Percentiles rank a stretch among this genome's conserved stretches.
These are phyloP conservation scores for Thera britannica DNA, from an alignment of 2,888 invertebrate genomes.

Conservation along the genomic window DNA sequence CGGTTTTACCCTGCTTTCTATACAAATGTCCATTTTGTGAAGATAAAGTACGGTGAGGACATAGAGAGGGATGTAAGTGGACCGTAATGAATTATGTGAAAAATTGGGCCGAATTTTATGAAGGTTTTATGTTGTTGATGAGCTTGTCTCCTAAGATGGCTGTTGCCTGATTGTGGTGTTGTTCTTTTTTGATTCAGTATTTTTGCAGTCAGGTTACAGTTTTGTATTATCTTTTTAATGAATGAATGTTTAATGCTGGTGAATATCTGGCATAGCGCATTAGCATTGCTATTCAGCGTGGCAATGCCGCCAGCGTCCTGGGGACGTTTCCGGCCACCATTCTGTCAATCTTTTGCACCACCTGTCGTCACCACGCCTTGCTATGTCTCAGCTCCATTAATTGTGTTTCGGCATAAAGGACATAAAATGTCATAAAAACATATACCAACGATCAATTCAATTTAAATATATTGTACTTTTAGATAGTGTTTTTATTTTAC, in stretches of 20 bases:
- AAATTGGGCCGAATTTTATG: constrained; percentile 37
- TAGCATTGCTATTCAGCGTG: too few species aligned
- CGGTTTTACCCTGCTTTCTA: constrained; percentile 23
- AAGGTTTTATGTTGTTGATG: constrained; percentile 27
- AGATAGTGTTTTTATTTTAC: constrained; percentile 5
- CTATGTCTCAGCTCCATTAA: too few species aligned
- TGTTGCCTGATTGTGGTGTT: constrained; percentile 17
- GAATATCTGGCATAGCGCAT: too few species aligned
- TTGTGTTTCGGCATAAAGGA: too few species aligned
- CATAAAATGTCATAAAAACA: too few species aligned
- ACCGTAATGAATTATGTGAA: constrained; percentile 43
- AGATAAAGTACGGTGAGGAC: constrained; percentile 51
- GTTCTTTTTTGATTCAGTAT: neutral
- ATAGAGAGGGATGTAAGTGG: constrained; percentile 36
- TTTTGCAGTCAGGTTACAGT: neutral
- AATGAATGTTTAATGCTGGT: too few species aligned
- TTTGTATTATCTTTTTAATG: too few species aligned
- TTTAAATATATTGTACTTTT: neutral
- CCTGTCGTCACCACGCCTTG: too few species aligned
- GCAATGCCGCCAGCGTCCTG: too few species aligned
- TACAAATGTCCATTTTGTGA: constrained; percentile 20
- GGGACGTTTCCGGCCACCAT: too few species aligned
- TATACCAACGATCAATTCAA: too few species aligned
- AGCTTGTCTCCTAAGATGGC: constrained; percentile 22
- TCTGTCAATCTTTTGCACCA: too few species aligned